A percentile compares a stretch with the other conserved stretches of the same genome.
These are phyloP conservation scores for Nettapus auritus DNA, from an alignment of 2,113 vertebrate genomes.

Conservation along the genomic window DNA sequence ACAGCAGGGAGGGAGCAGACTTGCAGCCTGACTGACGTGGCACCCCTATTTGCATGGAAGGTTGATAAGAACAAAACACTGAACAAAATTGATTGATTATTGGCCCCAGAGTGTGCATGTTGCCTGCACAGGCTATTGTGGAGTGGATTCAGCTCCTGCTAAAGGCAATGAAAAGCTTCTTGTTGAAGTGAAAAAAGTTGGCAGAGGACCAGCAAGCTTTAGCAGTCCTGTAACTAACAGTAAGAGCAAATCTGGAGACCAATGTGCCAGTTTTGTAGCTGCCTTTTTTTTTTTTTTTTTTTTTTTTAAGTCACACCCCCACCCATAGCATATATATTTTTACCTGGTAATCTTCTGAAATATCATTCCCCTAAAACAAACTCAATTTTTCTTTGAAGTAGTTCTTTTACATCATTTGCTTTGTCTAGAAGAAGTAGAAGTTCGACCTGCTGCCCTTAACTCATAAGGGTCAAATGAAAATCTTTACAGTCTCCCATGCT, in stretches of 20 bases:
- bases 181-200: background rate
- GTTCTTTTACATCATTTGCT: background rate
- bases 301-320: background rate
- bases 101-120: background rate
- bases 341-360: background rate
- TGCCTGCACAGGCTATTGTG: rapidly evolving
- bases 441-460: background rate
- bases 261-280: background rate
- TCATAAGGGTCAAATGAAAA: background rate
- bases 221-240: background rate
- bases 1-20: background rate
- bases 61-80: background rate
- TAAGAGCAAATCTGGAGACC: background rate
- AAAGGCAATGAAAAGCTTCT: background rate
- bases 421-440: background rate
- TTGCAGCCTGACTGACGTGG: background rate
- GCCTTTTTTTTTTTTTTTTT: too few species aligned
- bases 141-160: background rate
- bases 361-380: background rate
- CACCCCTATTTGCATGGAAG: background rate
- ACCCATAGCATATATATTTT: background rate
- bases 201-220: background rate
- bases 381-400: background rate
- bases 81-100: conserved; percentile 1
- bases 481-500: background rate